phyloP scores from a whole-genome alignment of 1,140 invertebrate genomes.

The Gryon sp. region DNA sequence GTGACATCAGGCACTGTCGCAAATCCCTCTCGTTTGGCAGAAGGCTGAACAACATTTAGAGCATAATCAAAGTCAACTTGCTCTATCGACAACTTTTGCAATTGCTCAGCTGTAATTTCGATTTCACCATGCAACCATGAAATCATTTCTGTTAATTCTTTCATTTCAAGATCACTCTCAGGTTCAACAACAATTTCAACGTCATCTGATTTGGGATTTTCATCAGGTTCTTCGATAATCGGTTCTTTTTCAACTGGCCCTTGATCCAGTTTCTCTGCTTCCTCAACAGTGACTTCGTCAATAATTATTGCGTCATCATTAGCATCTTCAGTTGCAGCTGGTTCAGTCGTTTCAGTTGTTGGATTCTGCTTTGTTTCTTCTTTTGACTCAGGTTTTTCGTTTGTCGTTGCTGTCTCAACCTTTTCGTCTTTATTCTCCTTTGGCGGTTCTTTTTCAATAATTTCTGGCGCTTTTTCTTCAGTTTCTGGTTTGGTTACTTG shows the following conservation, averaged over 20 bases:
- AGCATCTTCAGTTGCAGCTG: constrained; percentile 47
- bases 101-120: constrained; percentile 81
- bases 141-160: constrained; percentile 72
- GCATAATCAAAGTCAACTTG: constrained; percentile 89
- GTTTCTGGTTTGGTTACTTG: constrained; percentile 24
- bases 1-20: constrained; percentile 97
- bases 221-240: constrained; percentile 20
- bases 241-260: neutral
- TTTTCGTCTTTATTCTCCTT: neutral
- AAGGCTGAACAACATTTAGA: constrained; percentile 92
- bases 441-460: neutral
- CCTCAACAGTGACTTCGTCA: constrained; percentile 38
- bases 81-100: constrained; percentile 84
- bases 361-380: too few species aligned
- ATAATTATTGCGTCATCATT: constrained; percentile 64
- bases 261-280: constrained; percentile 10
- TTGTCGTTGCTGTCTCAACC: neutral
- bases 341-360: too few species aligned
- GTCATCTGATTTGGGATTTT: neutral
- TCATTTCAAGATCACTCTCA: constrained; percentile 4
- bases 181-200: constrained; percentile 8
- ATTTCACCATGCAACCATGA: constrained; percentile 81
- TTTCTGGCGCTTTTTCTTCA: constrained; percentile 3
- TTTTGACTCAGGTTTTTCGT: neutral
- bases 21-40: constrained; percentile 97